A percentile compares a stretch with the other conserved stretches of the same genome.
Conservation (phyloP, 1,140 invertebrate species). For the Gryllus bimaculatus region DNA sequence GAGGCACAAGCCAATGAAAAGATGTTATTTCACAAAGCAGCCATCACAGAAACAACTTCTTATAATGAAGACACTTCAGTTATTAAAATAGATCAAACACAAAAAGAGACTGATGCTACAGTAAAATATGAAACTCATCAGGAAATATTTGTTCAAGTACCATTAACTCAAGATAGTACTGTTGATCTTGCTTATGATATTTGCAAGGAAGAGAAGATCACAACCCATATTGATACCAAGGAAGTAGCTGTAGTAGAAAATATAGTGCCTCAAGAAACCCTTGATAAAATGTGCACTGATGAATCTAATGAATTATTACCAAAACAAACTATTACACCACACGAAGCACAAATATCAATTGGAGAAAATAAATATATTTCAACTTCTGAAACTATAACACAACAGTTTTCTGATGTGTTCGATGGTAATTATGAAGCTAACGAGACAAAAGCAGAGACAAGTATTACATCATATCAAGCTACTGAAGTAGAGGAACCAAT, state of each 20-base stretch:
- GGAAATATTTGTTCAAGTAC: constrained; percentile 7
- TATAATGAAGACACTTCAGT: not conserved
- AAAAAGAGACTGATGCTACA: not conserved
- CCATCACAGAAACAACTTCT: not conserved
- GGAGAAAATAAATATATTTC: constrained; percentile 18
- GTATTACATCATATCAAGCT: constrained; percentile 20
- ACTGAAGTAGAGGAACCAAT: constrained; percentile 19
- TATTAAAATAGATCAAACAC: not conserved
- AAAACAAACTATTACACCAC: too few relatives aligned
- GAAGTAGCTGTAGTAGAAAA: constrained; percentile 8
- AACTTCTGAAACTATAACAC: constrained; percentile 22
- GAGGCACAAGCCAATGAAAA: constrained; percentile 11
- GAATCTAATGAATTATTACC: too few relatives aligned
- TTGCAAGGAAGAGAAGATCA: not conserved
- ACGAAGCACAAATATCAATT: constrained; percentile 20
- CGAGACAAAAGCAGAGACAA: constrained; percentile 18
- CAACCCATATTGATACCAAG: not conserved
- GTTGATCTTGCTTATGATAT: not conserved
- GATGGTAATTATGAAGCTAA: constrained; percentile 19
- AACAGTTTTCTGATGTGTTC: constrained; percentile 22
- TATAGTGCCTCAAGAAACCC: not conserved
- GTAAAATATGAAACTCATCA: constrained; percentile 9
- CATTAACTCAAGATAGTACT: not conserved
- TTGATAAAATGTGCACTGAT: too few relatives aligned
- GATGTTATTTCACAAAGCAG: not conserved